Conservation (phyloP, 2,888 invertebrate genomes). For the Perithous albicinctus region DNA sequence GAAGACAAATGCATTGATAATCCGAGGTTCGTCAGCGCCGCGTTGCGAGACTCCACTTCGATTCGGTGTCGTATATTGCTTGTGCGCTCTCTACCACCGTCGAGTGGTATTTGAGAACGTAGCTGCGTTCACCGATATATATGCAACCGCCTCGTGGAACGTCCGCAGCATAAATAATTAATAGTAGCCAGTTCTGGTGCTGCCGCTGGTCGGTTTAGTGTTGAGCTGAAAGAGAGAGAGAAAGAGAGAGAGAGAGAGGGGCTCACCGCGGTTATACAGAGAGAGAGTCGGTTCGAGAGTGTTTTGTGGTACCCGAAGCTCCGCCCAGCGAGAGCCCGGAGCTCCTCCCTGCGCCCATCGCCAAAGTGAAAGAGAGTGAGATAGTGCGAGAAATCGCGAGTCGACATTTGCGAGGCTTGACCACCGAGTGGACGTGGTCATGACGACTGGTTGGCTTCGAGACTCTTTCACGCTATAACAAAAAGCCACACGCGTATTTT, state of each 20-base stretch:
- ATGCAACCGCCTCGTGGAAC: slow-evolving; percentile 76
- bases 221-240: too few relatives aligned
- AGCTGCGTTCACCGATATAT: slow-evolving; percentile 59
- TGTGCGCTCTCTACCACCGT: too few relatives aligned
- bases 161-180: slow-evolving; percentile 84
- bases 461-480: too few relatives aligned
- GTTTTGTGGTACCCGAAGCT: slow-evolving; percentile 78
- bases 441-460: slow-evolving; percentile 56
- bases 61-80: too few relatives aligned
- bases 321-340: slow-evolving; percentile 83
- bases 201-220: slow-evolving; percentile 48
- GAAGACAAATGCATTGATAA: slow-evolving; percentile 34
- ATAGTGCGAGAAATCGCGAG: slow-evolving; percentile 45
- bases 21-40: slow-evolving; percentile 5
- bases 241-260: too few relatives aligned
- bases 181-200: slow-evolving; percentile 81
- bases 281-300: slow-evolving; percentile 63
- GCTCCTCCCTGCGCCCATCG: slow-evolving; percentile 81
- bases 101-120: not conserved
- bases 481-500: too few relatives aligned
- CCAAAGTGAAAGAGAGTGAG: slow-evolving; percentile 44
- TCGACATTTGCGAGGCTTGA: slow-evolving; percentile 29
- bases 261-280: too few relatives aligned
- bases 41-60: too few relatives aligned
- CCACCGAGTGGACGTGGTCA: slow-evolving; percentile 54